Evolutionary conservation across 23 tunicate species (phyloP).

Genomic region (Styela plicata): DNA sequence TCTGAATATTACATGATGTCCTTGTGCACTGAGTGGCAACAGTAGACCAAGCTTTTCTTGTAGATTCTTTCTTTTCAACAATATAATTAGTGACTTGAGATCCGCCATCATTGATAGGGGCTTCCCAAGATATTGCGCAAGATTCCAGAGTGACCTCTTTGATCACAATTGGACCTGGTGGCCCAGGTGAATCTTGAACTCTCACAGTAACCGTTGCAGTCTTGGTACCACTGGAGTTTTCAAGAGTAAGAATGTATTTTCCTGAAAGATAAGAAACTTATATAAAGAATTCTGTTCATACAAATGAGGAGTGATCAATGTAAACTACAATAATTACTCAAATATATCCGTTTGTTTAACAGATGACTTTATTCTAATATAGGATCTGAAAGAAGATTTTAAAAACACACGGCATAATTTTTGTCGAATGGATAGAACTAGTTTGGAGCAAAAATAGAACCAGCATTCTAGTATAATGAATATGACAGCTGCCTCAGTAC

Average conservation of each 20-base stretch:
- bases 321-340: too few species aligned
- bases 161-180: conserved; percentile 25
- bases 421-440: too few species aligned
- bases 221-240: conserved; percentile 39
- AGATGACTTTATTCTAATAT: too few species aligned
- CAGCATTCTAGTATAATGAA: too few species aligned
- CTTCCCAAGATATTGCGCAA: conserved; percentile 19
- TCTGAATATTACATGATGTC: conserved; percentile 11
- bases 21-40: conserved; percentile 36
- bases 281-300: too few species aligned
- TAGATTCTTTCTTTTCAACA: conserved; percentile 37
- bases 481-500: too few species aligned
- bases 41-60: conserved; percentile 32
- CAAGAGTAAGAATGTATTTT: conserved; percentile 29
- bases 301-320: too few species aligned
- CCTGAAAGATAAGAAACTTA: conserved; percentile 19
- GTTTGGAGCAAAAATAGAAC: too few species aligned
- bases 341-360: too few species aligned
- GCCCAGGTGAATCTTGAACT: conserved; percentile 46
- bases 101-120: conserved; percentile 40
- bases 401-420: too few species aligned
- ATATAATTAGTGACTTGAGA: conserved; percentile 32
- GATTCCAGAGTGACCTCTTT: conserved; percentile 40
- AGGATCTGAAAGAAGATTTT: too few species aligned
- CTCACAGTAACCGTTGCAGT: conserved; percentile 26